phyloP scores from a whole-genome alignment of 2,888 invertebrate genomes.

The Isoperla grammatica region DNA sequence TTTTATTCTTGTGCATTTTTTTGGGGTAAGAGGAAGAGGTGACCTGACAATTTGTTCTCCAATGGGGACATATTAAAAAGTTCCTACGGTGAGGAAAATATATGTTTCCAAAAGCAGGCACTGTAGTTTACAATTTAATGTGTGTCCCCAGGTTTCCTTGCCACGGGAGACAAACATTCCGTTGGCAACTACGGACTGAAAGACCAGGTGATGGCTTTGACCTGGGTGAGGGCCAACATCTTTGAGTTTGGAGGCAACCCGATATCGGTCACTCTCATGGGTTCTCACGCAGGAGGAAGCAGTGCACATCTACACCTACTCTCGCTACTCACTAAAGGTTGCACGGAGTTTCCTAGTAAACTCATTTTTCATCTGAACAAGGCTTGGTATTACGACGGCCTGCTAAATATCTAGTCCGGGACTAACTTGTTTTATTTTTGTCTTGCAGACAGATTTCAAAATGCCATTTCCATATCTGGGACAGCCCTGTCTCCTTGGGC shows the following conservation, averaged over 20 bases:
- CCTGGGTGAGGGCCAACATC: constrained; percentile 29
- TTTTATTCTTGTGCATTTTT: too few relatives aligned
- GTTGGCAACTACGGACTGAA: constrained; percentile 29
- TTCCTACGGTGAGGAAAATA: too few relatives aligned
- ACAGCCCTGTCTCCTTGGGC: constrained; percentile 30
- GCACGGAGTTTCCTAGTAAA: too few relatives aligned
- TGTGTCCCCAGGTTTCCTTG: constrained; percentile 27
- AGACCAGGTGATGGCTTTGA: constrained; percentile 28
- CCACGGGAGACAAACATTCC: constrained; percentile 24
- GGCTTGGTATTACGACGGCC: too few relatives aligned
- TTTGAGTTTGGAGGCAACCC: constrained; percentile 28
- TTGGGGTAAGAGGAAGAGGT: too few relatives aligned
- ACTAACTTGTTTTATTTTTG: too few relatives aligned
- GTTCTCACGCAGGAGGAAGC: too few relatives aligned
- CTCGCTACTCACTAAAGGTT: constrained; percentile 18
- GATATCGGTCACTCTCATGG: constrained; percentile 23
- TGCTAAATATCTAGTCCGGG: too few relatives aligned
- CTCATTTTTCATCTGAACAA: too few relatives aligned
- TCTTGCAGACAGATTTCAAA: constrained; percentile 24
- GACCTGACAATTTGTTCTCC: too few relatives aligned
- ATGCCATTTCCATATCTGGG: constrained; percentile 28
- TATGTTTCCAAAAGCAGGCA: too few relatives aligned
- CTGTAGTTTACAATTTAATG: too few relatives aligned
- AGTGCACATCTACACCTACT: constrained; percentile 26
- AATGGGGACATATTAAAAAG: not conserved